Base-by-base conservation (phyloP, 2,888 invertebrate genomes). In the Bombylius discolor region DNA sequence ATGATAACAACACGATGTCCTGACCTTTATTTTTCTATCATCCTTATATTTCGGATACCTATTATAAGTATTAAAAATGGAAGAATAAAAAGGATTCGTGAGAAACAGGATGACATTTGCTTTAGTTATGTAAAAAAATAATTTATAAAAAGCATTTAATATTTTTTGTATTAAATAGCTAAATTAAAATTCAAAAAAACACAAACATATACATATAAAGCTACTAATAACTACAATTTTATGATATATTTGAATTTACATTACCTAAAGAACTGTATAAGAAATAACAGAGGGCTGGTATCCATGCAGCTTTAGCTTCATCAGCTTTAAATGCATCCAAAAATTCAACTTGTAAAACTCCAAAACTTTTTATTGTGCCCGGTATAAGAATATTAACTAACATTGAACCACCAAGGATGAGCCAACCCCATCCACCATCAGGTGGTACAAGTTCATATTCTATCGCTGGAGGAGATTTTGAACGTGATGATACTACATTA, bases 381-480 rank as follows among this genome's bases (percentile, higher is more conserved):
- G 91, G 90, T 45, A 91, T 87, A 32, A 91, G 77, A 62, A 91
- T 83, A 69, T 91, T 90, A 55, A 91, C 89, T 66, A 89, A 72
- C 55, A 89, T 88, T 5, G 89, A 82, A 51, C 89, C 82, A 73
- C 80, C 66, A 67, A 82, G 64, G 59, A 89, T 83, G 66, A 84
- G 79, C 89, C 89, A 90, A 56, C 89, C 89, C 88, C 89, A 89
- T 61, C 85, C 86, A 33, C 89, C 89, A 70, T 90, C 89, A 39
- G 74, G 89, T 52, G 89, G 87, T 48, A 87, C 86, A 76, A 85
- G 75, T 69, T 85, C 85, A 78, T 81, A 85, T 69, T 85, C 83
- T 9, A 55, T 47, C n/a, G 1, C 12, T 42, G 39, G 8, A 4
- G 39, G 6, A 11, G 39, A 42, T 42, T 42, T 42, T 42, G 39